A percentile compares a stretch with the other conserved stretches of the same genome.
Conservation (phyloP, 2,888 invertebrate species). For the Trichogramma dendrolimi region DNA sequence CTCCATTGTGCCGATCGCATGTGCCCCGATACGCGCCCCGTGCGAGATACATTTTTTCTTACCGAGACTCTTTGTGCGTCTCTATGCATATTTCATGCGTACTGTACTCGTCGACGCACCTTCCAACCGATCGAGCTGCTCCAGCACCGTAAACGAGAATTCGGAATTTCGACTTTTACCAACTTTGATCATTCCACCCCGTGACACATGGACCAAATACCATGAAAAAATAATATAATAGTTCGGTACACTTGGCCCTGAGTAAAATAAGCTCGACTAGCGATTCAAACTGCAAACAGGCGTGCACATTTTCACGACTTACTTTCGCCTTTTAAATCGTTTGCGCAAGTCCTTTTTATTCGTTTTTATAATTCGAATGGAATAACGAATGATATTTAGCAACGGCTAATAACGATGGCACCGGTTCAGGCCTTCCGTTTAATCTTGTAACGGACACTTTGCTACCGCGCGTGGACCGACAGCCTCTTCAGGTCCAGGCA, state of each 20-base stretch:
- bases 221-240: too few relatives aligned
- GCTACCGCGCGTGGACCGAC: constrained; percentile 39
- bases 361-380: not conserved
- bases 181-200: too few relatives aligned
- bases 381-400: constrained; percentile 8
- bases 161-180: constrained; percentile 7
- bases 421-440: constrained; percentile 15
- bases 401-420: constrained; percentile 13
- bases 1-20: not conserved
- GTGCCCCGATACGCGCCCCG: not conserved
- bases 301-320: not conserved
- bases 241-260: too few relatives aligned
- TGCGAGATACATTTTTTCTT: constrained; percentile 20
- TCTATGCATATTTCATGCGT: not conserved
- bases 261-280: too few relatives aligned
- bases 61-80: not conserved
- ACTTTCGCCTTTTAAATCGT: not conserved
- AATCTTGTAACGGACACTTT: constrained; percentile 43
- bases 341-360: constrained; percentile 3
- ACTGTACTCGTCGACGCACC: not conserved
- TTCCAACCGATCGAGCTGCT: not conserved
- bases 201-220: too few relatives aligned
- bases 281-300: too few relatives aligned
- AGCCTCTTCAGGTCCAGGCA: not conserved
- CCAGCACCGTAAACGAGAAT: not conserved